Evolutionary conservation across 2,797 vertebrate genomes (phyloP), one percentile per base, ranked within the genome.

Genomic region (Gadopsis marmoratus): DNA sequence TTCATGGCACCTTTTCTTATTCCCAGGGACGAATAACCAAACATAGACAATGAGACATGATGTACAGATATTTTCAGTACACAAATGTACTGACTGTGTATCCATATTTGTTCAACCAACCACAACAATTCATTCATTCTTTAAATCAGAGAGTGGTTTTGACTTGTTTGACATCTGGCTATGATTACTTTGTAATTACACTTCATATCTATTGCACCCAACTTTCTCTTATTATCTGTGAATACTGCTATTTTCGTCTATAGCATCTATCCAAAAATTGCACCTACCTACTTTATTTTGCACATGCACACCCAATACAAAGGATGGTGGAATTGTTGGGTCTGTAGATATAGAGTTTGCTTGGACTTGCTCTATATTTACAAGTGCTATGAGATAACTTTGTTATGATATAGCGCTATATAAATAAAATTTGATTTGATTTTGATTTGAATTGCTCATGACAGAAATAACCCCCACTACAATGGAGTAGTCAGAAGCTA

Each of bases 361-460:
- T n/a, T n/a, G n/a, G n/a, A n/a, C n/a, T n/a, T n/a, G n/a, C n/a
- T n/a, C n/a, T n/a, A n/a, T n/a, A n/a, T n/a, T n/a, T n/a, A n/a
- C n/a, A n/a, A n/a, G n/a, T n/a, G n/a, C n/a, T n/a, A n/a, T n/a
- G n/a, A n/a, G n/a, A n/a, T n/a, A n/a, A n/a, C n/a, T n/a, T n/a
- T n/a, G n/a, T n/a, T n/a, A n/a, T n/a, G n/a, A n/a, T n/a, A n/a
- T n/a, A n/a, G n/a, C n/a, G n/a, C n/a, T n/a, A n/a, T n/a, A n/a
- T n/a, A n/a, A n/a, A n/a, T n/a, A n/a, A n/a, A n/a, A n/a, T n/a
- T n/a, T n/a, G n/a, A n/a, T n/a, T n/a, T n/a, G n/a, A n/a, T n/a
- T n/a, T n/a, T n/a, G n/a, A n/a, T n/a, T n/a, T n/a, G n/a, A 43
- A 43, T 9, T 79, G 48, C 64, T 62, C 48, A 63, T 7, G 17